Evolutionary conservation across 2,797 vertebrate species (phyloP).

Genomic region (Vespertilio murinus): DNA sequence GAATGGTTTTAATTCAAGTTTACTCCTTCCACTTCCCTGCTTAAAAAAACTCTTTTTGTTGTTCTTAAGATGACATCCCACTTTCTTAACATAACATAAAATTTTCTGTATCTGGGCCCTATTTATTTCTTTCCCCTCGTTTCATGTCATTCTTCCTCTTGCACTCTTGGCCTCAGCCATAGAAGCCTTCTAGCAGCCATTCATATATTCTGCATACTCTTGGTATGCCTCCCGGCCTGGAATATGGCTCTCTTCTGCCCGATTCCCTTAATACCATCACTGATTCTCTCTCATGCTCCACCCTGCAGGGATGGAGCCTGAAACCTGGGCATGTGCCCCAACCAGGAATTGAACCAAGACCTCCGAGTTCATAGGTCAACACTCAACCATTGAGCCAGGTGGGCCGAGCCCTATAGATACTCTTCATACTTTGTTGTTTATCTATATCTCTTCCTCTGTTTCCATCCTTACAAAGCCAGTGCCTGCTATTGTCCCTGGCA

Average conservation of each 20-base stretch:
- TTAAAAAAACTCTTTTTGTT: not conserved
- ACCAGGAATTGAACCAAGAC: no score
- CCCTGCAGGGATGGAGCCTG: no score
- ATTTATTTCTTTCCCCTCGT: not conserved
- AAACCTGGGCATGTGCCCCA: no score
- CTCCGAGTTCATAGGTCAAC: no score
- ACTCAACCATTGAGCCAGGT: no score
- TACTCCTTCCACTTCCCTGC: not conserved
- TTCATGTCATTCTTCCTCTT: not conserved
- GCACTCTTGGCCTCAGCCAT: not conserved
- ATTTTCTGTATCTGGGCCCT: not conserved
- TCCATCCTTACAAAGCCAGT: not conserved
- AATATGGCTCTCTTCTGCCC: not conserved
- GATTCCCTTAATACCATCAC: no score
- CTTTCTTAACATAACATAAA: not conserved
- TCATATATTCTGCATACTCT: not conserved
- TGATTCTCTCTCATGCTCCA: no score
- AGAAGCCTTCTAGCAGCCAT: not conserved
- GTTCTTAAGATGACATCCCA: not conserved
- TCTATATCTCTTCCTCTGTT: not conserved
- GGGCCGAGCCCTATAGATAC: not conserved
- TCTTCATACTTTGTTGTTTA: not conserved
- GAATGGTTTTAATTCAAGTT: conserved; percentile 8
- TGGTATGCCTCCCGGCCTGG: not conserved
- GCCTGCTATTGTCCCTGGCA: not conserved